Evolutionary conservation across 1,140 invertebrate genomes (phyloP), one percentile per base, ranked within the genome.

Genomic region (Drosophila jambulina): DNA sequence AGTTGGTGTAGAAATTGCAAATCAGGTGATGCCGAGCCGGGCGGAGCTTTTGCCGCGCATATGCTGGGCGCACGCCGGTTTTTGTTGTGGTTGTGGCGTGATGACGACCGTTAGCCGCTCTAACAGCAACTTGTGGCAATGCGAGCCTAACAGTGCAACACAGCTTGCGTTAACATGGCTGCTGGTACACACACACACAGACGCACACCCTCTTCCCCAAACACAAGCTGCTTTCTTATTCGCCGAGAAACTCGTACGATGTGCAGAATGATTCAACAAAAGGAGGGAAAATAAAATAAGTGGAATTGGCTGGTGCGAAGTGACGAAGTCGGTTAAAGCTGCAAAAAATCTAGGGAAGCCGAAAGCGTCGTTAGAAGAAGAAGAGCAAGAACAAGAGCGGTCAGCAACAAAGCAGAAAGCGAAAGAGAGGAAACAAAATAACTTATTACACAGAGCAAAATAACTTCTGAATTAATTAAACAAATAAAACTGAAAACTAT

Each of bases 191-290:
- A 60, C 51, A 60, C 51, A 34, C 40, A 59, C 40, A 63, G 40
- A 58, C 36, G 23, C 43, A 59, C 32, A n/a, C n/a, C 23, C 45
- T 49, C 17, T 27, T 49, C 17, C 40, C 49, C 23, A 51, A 61
- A 62, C 27, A 36, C 74, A 76, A 54, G 77, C 85, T 67, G 82
- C 65, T 82, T 85, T 85, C 82, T 85, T 70, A 85, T 87, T 87
- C 78, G 75, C 81, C 70, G 74, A 82, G 80, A 88, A 88, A 81
- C 78, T 88, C 81, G 86, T 85, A 91, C 65, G 85, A 91, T 90
- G 70, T 81, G 77, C 67, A 79, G 76, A 82, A 88, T 70, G 75
- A 74, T 72, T 82, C 75, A 75, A 86, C 75, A 75, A 85, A 82
- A 82, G 69, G 51, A 68, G 67, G 67, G 67, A 70, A 56, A 54